Base-by-base conservation (phyloP, 1,140 invertebrate species). In the Sarcophaga bullata region DNA sequence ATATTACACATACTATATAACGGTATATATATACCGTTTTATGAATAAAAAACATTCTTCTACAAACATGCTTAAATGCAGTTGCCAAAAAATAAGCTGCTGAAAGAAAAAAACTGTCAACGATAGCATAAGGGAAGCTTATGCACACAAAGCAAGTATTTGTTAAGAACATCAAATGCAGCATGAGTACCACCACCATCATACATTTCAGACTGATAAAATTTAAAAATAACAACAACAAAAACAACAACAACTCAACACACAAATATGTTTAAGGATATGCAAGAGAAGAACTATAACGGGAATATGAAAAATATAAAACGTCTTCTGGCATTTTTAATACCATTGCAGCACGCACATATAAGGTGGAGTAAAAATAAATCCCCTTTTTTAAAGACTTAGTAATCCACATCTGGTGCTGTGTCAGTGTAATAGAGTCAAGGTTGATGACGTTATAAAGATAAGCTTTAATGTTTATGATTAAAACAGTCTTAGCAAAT, bases 261-360 rank as follows among this genome's bases (percentile, higher is more conserved):
- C 25, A 37, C 25, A 37, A 37, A 37, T 37, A 37, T 37, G 25
- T 19, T 68, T 19, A 58, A 58, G 54, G 54, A 58, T n/a, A 15
- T n/a, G 54, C 6, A 15, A 58, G 13, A 7, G n/a, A 58, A 15
- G 13, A 58, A 58, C 25, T 37, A 2, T 37, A 37, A 58, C 54
- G 13, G 54, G n/a, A 58, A 58, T 19, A 25, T n/a, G 54, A 68
- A 68, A 19, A 68, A 68, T 7, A 68, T 0, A 68, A 68, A 19
- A 68, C n/a, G 62, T 25, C 62, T 19, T 68, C 19, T 68, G 62
- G n/a, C 62, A 68, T 68, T 68, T 37, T 68, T 19, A 68, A 19
- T 25, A 8, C 62, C 9, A 58, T 58, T 58, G 54, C 54, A 68
- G 62, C 62, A 68, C 62, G 17, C 19, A 37, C 25, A 37, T 4